A percentile compares a stretch with the other conserved stretches of the same genome.
phyloP scores from a whole-genome alignment of 2,888 invertebrate species.

The Platycheirus albimanus region DNA sequence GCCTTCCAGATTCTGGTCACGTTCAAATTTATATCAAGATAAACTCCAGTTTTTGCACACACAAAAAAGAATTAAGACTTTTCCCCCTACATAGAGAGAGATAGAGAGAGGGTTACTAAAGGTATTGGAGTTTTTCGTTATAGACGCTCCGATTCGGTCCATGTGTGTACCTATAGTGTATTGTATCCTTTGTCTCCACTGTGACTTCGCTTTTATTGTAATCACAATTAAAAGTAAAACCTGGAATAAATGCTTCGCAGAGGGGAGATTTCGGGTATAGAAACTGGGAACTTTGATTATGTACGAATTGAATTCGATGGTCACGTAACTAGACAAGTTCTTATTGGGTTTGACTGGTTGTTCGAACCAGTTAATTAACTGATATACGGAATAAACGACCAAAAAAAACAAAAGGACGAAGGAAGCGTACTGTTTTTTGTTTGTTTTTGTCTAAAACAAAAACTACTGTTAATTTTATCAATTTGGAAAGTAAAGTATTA shows the following conservation, averaged over 20 bases:
- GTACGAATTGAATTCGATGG: slow-evolving; percentile 72
- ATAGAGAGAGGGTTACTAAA: not conserved
- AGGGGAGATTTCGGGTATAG: slow-evolving; percentile 7
- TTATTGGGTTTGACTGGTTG: slow-evolving; percentile 27
- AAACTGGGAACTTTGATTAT: slow-evolving; percentile 63
- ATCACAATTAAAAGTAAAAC: slow-evolving; percentile 73
- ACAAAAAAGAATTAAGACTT: slow-evolving; percentile 64
- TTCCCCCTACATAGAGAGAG: slow-evolving; percentile 26
- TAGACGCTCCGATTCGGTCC: not conserved
- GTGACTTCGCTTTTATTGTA: slow-evolving; percentile 60
- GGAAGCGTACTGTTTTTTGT: not conserved
- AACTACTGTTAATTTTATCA: slow-evolving; percentile 45
- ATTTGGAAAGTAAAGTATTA: not conserved
- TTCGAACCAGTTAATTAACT: slow-evolving; percentile 66
- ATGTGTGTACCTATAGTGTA: not conserved
- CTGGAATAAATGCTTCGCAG: slow-evolving; percentile 46
- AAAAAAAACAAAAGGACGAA: not conserved
- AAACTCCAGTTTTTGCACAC: slow-evolving; percentile 59
- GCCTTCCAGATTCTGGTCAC: slow-evolving; percentile 59
- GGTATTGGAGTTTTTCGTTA: slow-evolving; percentile 19
- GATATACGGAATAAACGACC: slow-evolving; percentile 27
- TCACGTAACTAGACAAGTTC: slow-evolving; percentile 65
- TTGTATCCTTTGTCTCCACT: slow-evolving; percentile 59
- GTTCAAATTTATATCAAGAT: slow-evolving; percentile 71
- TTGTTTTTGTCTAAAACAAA: not conserved